These are phyloP conservation scores for Umimayanthus chanpuru DNA, from an alignment of 92 coral and sea anemone genomes.

Conservation along the genomic window DNA sequence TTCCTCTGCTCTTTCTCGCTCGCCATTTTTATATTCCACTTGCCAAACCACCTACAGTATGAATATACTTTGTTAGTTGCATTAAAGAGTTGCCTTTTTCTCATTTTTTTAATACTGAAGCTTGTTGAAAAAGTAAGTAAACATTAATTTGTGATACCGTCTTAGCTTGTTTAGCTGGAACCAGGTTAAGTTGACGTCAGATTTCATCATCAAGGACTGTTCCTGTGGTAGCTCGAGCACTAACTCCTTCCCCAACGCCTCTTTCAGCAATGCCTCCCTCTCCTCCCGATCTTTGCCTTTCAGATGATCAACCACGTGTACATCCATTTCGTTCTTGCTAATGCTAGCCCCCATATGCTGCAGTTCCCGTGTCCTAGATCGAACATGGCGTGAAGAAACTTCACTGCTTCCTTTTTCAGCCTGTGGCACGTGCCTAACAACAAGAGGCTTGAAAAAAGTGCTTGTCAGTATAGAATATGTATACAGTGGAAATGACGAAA, in stretches of 20 bases:
- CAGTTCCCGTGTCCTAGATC: background rate
- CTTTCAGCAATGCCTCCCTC: slow-evolving; percentile 5
- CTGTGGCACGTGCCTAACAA: background rate
- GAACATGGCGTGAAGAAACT: background rate
- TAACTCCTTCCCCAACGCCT: background rate
- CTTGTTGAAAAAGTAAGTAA: too few species aligned
- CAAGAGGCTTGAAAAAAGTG: background rate
- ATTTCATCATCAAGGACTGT: background rate
- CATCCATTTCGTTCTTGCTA: slow-evolving; percentile 20
- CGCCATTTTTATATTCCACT: slow-evolving; percentile 16
- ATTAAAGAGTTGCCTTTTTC: too few species aligned
- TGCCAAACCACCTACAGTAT: slow-evolving; percentile 13
- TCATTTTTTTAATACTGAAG: too few species aligned
- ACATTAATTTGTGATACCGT: too few species aligned
- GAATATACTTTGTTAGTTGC: too few species aligned
- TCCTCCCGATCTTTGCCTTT: slow-evolving; percentile 32
- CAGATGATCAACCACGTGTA: slow-evolving; percentile 15
- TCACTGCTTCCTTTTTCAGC: background rate
- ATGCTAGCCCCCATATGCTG: background rate
- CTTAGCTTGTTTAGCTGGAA: slow-evolving; percentile 7
- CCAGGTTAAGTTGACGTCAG: slow-evolving; percentile 9
- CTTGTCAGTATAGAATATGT: too few species aligned
- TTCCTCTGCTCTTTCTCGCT: slow-evolving; percentile 9
- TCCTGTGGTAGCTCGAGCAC: slow-evolving; percentile 11
- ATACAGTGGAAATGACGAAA: too few species aligned